Evolutionary conservation across 2,113 vertebrate genomes (phyloP), one percentile per base, ranked within the genome.

Genomic region (Polypterus bichir): DNA sequence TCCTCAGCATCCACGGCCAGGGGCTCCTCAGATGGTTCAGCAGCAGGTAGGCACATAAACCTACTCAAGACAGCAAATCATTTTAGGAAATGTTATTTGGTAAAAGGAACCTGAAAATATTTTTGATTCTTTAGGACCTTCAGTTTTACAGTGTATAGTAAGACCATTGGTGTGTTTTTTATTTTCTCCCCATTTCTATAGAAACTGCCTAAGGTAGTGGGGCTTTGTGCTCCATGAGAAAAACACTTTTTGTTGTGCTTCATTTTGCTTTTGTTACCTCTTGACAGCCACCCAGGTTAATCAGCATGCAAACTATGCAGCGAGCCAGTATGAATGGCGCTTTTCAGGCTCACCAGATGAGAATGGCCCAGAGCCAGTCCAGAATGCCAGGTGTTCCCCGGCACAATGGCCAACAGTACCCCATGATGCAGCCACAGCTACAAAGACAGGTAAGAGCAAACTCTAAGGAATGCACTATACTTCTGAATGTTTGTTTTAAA

Each of bases 401-500:
- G 69, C 90, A 91, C 76, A 96, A 95, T 47, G 91, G 91, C 57
- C 93, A 91, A 71, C 92, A 91, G 4, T 98, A 95, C 72, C 85
- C 90, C 67, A 91, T 98, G 92, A 95, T 98, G 90, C 95, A 98
- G 77, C 88, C 93, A 52, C 94, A 97, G 75, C 87, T 98, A 71
- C 94, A 97, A 86, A 91, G 96, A 92, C 96, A 97, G 92, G 96
- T 98, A 78, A 81, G 89, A 74, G 60, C 68, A 81, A 81, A 80
- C 80, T 79, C 77, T 83, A 80, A 80, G 77, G 80, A 80, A 81
- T 79, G 79, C 60, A 79, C 78, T 70, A 79, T 27, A 27, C 27
- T 27, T 27, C 27, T 27, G 27, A 27, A 27, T 27, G 27, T 27
- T 27, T 27, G 27, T 27, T 27, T 27, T n/a, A n/a, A n/a, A 27